A percentile compares a stretch with the other conserved stretches of the same genome.
Evolutionary conservation across 2,113 vertebrate genomes (phyloP).

Genomic region (Onychostoma macrolepis): DNA sequence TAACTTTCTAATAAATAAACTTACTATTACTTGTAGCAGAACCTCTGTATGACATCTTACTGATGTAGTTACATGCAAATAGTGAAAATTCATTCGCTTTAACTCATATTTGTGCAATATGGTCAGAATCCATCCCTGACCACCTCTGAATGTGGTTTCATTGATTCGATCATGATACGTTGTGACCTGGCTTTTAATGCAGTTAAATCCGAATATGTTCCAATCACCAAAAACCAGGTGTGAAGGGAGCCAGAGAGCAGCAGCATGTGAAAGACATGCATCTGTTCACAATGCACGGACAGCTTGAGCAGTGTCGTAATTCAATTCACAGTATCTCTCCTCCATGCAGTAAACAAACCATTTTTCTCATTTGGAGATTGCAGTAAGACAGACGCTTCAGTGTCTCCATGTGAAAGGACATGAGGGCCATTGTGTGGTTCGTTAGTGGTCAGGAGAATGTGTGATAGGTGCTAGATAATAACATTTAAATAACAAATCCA

Average conservation of each 20-base stretch:
- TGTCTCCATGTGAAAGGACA: slow-evolving; percentile 31
- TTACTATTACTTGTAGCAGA: neutral
- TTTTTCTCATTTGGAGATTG: slow-evolving; percentile 50
- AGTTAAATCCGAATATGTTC: neutral
- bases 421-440: slow-evolving; percentile 38
- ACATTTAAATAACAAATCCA: slow-evolving; percentile 39
- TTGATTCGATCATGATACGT: neutral
- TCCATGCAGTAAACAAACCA: slow-evolving; percentile 53
- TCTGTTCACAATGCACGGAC: slow-evolving; percentile 43
- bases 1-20: no score
- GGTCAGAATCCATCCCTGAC: neutral
- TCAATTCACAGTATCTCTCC: slow-evolving; percentile 44
- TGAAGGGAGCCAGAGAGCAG: neutral
- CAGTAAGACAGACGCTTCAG: slow-evolving; percentile 34
- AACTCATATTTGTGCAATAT: neutral
- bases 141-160: neutral
- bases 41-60: neutral
- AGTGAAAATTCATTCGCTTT: no score
- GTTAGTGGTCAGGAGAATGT: slow-evolving; percentile 43
- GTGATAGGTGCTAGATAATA: slow-evolving; percentile 27
- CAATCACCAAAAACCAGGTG: slow-evolving; percentile 19
- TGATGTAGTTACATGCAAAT: no score
- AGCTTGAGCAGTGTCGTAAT: slow-evolving; percentile 43
- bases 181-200: slow-evolving; percentile 1
- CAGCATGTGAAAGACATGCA: slow-evolving; percentile 7